Percentiles rank a stretch among this genome's conserved stretches.
phyloP scores from a whole-genome alignment of 2,888 invertebrate species.

The Sphaerophoria rueppellii region DNA sequence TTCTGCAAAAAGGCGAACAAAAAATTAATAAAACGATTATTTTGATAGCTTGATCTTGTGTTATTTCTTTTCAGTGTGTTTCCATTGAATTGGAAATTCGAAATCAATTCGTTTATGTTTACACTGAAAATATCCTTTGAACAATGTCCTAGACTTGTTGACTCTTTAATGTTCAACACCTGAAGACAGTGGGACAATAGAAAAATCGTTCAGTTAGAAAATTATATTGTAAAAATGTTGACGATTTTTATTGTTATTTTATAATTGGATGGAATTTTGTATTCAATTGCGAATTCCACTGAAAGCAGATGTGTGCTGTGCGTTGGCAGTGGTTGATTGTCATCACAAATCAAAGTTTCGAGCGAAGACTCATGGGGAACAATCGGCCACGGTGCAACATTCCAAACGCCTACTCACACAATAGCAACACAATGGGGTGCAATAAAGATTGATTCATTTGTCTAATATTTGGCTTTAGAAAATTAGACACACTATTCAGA shows the following conservation, averaged over 20 bases:
- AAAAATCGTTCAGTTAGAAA: conserved; percentile 54
- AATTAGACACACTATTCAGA: conserved; percentile 68
- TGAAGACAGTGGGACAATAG: conserved; percentile 59
- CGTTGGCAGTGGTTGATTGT: conserved; percentile 56
- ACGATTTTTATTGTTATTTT: conserved; percentile 46
- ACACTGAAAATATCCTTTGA: conserved; percentile 53
- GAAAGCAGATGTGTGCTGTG: conserved; percentile 63
- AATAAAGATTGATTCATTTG: conserved; percentile 70
- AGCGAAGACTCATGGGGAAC: background rate
- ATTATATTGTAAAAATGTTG: conserved; percentile 44
- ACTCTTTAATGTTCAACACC: conserved; percentile 57
- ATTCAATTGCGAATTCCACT: conserved; percentile 56
- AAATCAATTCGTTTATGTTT: conserved; percentile 69
- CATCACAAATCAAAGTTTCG: conserved; percentile 57
- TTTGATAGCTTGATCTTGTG: conserved; percentile 51
- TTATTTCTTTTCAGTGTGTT: conserved; percentile 6
- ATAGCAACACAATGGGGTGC: conserved; percentile 49
- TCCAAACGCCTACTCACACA: conserved; percentile 64
- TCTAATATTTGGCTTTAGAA: conserved; percentile 72
- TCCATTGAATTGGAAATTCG: conserved; percentile 54
- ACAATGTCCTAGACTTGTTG: conserved; percentile 61
- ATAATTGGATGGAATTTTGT: conserved; percentile 60
- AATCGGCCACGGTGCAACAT: conserved; percentile 39
- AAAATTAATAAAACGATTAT: conserved; percentile 55
- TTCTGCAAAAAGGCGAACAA: conserved; percentile 33